Evolutionary conservation across 2,888 invertebrate genomes (phyloP).

Genomic region (Hypolimnas misippus): DNA sequence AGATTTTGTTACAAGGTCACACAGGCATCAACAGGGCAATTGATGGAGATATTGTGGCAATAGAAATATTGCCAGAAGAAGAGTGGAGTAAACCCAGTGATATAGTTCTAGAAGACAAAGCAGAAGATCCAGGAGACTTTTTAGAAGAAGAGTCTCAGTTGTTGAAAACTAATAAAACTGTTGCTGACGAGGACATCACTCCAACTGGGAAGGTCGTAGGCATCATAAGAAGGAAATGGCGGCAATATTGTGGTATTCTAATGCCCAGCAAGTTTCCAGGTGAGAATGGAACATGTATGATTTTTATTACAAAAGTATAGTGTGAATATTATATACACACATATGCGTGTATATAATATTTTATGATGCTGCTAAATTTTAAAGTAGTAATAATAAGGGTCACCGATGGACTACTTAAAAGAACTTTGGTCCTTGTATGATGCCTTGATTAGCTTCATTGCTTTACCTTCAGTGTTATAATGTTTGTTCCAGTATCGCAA

Average conservation of each 20-base stretch:
- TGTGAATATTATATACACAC: too few species aligned
- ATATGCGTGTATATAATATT: too few species aligned
- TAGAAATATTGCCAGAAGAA: slow-evolving; percentile 93
- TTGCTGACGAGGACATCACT: slow-evolving; percentile 69
- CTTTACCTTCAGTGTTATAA: too few species aligned
- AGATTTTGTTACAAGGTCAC: slow-evolving; percentile 94
- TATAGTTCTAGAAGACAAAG: slow-evolving; percentile 90
- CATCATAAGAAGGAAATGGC: slow-evolving; percentile 97
- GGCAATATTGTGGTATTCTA: slow-evolving; percentile 98
- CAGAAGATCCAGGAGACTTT: slow-evolving; percentile 87
- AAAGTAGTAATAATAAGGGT: too few species aligned
- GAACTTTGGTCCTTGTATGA: too few species aligned
- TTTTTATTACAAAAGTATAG: too few species aligned
- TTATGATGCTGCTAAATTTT: too few species aligned
- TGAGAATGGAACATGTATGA: too few species aligned
- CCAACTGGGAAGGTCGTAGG: slow-evolving; percentile 89
- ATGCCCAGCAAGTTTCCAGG: slow-evolving; percentile 89
- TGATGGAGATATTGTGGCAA: slow-evolving; percentile 96
- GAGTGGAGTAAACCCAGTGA: slow-evolving; percentile 97
- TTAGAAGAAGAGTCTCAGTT: slow-evolving; percentile 85
- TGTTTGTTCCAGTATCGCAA: too few species aligned
- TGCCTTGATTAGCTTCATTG: too few species aligned
- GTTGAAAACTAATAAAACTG: slow-evolving; percentile 54
- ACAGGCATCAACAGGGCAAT: slow-evolving; percentile 95
- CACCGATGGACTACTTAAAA: too few species aligned